These are phyloP conservation scores for Turnix velox DNA, from an alignment of 2,113 vertebrate species.

Conservation along the genomic window DNA sequence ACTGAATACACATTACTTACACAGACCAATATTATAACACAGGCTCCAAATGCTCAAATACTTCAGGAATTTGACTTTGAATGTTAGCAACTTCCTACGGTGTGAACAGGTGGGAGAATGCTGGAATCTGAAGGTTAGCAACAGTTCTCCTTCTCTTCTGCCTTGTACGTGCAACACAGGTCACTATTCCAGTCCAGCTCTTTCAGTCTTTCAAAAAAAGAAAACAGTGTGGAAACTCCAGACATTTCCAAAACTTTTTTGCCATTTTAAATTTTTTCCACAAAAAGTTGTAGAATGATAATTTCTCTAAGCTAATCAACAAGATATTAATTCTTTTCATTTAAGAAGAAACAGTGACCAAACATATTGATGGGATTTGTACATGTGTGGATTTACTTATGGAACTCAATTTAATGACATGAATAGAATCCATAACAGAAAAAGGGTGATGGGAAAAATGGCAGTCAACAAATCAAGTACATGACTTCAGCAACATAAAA, in stretches of 20 bases:
- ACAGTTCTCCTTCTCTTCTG: constrained; percentile 38
- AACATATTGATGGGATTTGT: neutral
- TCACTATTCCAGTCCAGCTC: neutral
- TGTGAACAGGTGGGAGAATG: constrained; percentile 18
- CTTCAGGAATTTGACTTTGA: constrained; percentile 47
- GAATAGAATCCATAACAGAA: neutral
- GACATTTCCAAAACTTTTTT: neutral
- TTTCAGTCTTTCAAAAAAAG: neutral
- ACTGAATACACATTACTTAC: neutral
- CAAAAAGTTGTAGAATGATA: neutral
- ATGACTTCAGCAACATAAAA: neutral
- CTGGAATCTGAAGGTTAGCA: constrained; percentile 40
- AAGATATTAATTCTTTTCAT: neutral
- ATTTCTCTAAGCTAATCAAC: neutral
- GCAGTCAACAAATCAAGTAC: neutral
- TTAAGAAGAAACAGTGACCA: neutral
- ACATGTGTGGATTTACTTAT: neutral
- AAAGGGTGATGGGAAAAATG: neutral
- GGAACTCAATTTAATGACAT: neutral
- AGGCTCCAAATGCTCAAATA: neutral
- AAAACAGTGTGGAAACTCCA: neutral
- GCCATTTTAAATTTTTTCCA: neutral
- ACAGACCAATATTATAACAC: neutral
- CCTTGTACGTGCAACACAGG: neutral
- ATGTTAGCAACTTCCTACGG: neutral